phyloP scores from a whole-genome alignment of 2,888 invertebrate species.

The Volucella bombylans region DNA sequence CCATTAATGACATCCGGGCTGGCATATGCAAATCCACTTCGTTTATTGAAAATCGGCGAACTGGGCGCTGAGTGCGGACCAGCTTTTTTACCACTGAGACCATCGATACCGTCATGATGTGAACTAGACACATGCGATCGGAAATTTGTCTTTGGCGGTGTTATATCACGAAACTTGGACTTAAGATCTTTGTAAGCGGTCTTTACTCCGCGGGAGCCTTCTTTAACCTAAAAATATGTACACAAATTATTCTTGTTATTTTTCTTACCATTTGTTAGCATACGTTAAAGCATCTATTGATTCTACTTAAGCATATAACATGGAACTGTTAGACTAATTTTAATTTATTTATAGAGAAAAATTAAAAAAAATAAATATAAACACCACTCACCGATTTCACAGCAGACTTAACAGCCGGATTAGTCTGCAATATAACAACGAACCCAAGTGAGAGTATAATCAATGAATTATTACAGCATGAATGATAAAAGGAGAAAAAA shows the following conservation, averaged over 20 bases:
- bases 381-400: constrained; percentile 93
- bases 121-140: constrained; percentile 79
- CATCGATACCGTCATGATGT: constrained; percentile 81
- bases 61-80: constrained; percentile 85
- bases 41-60: constrained; percentile 85
- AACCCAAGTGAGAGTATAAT: constrained; percentile 68
- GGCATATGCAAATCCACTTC: constrained; percentile 75
- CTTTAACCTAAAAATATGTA: constrained; percentile 85
- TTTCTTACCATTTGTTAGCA: not conserved
- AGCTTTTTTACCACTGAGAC: constrained; percentile 75
- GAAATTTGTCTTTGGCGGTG: constrained; percentile 79
- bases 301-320: constrained; percentile 40
- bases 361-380: constrained; percentile 45
- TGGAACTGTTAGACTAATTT: constrained; percentile 40
- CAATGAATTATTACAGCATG: constrained; percentile 69
- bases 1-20: constrained; percentile 75
- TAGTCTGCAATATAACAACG: constrained; percentile 88
- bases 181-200: constrained; percentile 90
- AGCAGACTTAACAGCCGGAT: constrained; percentile 96
- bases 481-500: constrained; percentile 46
- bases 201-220: constrained; percentile 89
- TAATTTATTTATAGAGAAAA: not conserved
- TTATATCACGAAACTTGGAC: constrained; percentile 84
- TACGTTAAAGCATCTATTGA: constrained; percentile 4
- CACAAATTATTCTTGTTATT: constrained; percentile 82